Base-by-base conservation (phyloP, 2,888 invertebrate genomes). In the Caenorhabditis zanzibari region DNA sequence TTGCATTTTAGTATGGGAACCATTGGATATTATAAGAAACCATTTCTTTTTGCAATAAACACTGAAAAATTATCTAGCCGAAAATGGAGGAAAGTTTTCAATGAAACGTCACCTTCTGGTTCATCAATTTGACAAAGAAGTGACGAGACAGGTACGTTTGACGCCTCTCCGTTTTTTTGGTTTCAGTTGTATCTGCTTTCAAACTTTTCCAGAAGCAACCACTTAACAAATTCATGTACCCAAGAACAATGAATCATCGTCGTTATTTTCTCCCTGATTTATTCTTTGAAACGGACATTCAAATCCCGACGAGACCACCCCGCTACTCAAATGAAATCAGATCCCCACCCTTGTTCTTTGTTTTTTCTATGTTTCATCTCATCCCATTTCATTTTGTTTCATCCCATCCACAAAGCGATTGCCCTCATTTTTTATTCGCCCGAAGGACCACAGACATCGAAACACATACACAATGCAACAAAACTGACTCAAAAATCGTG, bases 191-290 rank as follows among this genome's bases (percentile, higher is more conserved):
- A 35, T 35, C 44, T 63, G 12, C 32, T 44, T 38, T 22, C 19
- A 26, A 24, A 54, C 19, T 14, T n/a, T 28, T 28, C 10, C 32
- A 32, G 32, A 32, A 32, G 32, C 32, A 32, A 32, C 32, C 7
- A 32, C 32, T 6, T 32, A 32, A 7, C 32, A 4, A 32, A 32
- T 6, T 4, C 32, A 32, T 32, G 4, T 32, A 32, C 16, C 16
- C 35, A 58, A 38, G 58, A 44, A 12, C 5, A 44, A 44, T 63
- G 63, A 79, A 79, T 79, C 71, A 59, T 63, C n/a, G n/a, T 69
- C 58, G 61, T 77, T 69, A 59, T 69, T 61, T 68, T 77, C 52
- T 77, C 68, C 76, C 76, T 76, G 76, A 77, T 69, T 69, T 69
- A 77, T 61, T 68, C 41, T 32, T 52, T 69, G 41, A 77, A 69